Percentiles rank a stretch among this genome's conserved stretches.
Conservation (phyloP, 2,113 vertebrate species). For the Mormyrus lacerda region DNA sequence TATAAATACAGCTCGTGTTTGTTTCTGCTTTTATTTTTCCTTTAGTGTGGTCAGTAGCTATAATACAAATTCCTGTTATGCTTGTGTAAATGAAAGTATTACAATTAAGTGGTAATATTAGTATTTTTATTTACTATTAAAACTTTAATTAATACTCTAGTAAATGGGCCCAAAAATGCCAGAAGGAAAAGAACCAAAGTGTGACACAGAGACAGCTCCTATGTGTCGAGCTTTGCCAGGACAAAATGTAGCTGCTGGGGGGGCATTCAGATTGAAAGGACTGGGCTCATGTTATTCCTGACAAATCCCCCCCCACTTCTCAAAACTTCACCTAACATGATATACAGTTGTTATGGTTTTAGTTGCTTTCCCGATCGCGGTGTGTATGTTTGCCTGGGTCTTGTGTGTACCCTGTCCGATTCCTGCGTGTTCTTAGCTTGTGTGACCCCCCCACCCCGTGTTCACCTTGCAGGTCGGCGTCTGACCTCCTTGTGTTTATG, state of each 20-base stretch:
- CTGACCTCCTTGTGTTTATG: too few species aligned
- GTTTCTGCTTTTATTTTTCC: neutral
- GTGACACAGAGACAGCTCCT: neutral
- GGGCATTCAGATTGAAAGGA: neutral
- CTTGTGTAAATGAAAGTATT: neutral
- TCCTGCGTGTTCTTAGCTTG: too few species aligned
- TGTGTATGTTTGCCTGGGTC: too few species aligned
- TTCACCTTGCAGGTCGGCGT: too few species aligned
- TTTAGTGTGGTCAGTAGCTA: neutral
- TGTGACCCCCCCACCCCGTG: too few species aligned
- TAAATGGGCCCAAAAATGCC: neutral
- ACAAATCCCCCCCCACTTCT: neutral
- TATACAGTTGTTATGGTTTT: too few species aligned
- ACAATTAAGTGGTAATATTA: neutral
- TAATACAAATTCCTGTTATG: neutral
- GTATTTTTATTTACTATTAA: neutral
- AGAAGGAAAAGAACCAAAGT: neutral
- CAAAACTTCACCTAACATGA: neutral
- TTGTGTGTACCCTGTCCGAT: too few species aligned
- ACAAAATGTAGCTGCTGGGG: neutral
- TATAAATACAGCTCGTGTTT: slow-evolving; percentile 1
- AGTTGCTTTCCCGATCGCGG: too few species aligned
- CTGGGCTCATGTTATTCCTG: neutral
- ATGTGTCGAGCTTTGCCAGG: neutral
- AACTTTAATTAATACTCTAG: neutral